Evolutionary conservation across 2,797 vertebrate species (phyloP).

Genomic region (Poeciliopsis turneri): DNA sequence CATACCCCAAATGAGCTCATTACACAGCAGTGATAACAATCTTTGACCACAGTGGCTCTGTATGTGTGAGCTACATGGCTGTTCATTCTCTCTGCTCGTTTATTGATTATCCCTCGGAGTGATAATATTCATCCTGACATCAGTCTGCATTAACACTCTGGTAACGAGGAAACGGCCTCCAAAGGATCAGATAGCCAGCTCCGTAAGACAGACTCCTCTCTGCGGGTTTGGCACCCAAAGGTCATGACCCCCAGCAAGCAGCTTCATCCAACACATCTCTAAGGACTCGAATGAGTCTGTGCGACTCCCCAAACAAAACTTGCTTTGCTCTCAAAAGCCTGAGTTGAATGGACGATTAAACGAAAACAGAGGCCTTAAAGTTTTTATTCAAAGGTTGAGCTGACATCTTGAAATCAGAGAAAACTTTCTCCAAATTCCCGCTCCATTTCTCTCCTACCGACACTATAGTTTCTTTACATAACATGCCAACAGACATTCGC

Average conservation of each 20-base stretch:
- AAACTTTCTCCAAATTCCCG: constrained; percentile 27
- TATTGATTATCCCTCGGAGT: constrained; percentile 79
- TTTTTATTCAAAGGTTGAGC: constrained; percentile 39
- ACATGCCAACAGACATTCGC: constrained; percentile 60
- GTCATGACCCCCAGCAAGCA: constrained; percentile 76
- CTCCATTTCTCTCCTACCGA: constrained; percentile 1
- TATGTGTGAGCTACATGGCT: constrained; percentile 42
- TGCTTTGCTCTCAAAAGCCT: constrained; percentile 4
- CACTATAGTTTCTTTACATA: constrained; percentile 67
- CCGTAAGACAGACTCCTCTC: constrained; percentile 74
- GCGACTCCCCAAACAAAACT: constrained; percentile 47
- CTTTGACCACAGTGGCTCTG: constrained; percentile 69
- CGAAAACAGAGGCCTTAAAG: constrained; percentile 6
- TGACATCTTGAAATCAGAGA: constrained; percentile 61
- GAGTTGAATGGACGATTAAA: constrained; percentile 4
- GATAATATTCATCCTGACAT: constrained; percentile 84
- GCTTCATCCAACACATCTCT: constrained; percentile 53
- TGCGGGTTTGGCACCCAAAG: constrained; percentile 79
- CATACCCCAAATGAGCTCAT: constrained; percentile 49
- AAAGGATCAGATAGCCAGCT: constrained; percentile 82
- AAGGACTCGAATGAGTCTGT: constrained; percentile 44
- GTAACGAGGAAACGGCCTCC: constrained; percentile 79
- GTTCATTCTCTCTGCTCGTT: constrained; percentile 58
- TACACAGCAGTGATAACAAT: constrained; percentile 63
- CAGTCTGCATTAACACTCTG: constrained; percentile 78